These are phyloP conservation scores for Protaetia brevitarsis DNA, from an alignment of 1,140 invertebrate species.

Conservation along the genomic window DNA sequence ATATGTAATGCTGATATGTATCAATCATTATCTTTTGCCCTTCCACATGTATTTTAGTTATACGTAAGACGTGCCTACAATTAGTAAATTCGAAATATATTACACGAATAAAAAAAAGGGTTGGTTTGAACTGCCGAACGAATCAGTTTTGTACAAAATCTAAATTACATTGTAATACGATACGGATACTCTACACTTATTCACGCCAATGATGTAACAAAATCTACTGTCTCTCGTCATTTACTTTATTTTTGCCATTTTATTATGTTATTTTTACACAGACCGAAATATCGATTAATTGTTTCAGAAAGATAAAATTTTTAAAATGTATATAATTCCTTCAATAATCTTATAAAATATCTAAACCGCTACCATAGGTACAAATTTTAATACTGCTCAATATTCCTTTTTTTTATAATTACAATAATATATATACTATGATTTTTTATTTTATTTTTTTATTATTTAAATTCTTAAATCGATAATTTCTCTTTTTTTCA, in stretches of 20 bases:
- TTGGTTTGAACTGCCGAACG: constrained; percentile 5
- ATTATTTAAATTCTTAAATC: constrained; percentile 25
- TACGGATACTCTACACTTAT: constrained; percentile 28
- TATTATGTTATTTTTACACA: constrained; percentile 26
- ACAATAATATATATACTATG: constrained; percentile 26
- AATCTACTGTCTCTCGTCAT: constrained; percentile 38
- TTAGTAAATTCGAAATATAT: too few relatives aligned
- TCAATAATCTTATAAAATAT: constrained; percentile 46
- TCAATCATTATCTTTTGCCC: too few relatives aligned
- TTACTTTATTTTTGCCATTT: constrained; percentile 1
- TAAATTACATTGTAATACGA: constrained; percentile 27
- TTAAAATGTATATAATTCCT: constrained; percentile 44
- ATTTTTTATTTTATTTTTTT: constrained; percentile 30
- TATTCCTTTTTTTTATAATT: constrained; percentile 39
- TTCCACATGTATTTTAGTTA: too few relatives aligned
- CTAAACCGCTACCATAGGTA: constrained; percentile 49
- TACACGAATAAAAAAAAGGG: background rate
- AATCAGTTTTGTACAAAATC: constrained; percentile 20
- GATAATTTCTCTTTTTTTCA: constrained; percentile 11
- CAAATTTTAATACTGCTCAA: constrained; percentile 49
- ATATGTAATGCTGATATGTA: too few relatives aligned
- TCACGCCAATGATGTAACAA: constrained; percentile 46
- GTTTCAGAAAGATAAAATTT: constrained; percentile 45
- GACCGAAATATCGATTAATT: constrained; percentile 38
- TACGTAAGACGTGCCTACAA: too few relatives aligned